Evolutionary conservation across 2,113 vertebrate species (phyloP).

Genomic region (Myrmecophaga tridactyla): DNA sequence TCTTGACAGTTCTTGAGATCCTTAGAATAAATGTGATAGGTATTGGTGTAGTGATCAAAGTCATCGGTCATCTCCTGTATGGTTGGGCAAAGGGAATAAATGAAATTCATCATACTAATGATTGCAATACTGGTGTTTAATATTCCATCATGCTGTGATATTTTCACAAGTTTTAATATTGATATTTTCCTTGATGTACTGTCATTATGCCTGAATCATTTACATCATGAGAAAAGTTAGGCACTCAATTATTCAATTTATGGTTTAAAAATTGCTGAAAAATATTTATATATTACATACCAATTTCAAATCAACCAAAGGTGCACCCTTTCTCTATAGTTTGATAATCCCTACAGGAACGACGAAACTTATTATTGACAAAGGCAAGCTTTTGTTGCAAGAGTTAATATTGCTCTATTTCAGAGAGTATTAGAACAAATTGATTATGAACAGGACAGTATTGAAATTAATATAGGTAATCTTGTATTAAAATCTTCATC

Average conservation of each 20-base stretch:
- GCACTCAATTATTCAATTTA: background rate
- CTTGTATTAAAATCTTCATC: background rate
- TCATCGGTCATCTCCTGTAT: slow-evolving; percentile 10
- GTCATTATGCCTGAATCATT: background rate
- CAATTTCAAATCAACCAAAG: background rate
- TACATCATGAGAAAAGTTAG: background rate
- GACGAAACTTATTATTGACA: background rate
- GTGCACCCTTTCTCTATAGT: background rate
- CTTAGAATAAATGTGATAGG: background rate
- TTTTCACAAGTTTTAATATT: background rate
- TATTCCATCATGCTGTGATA: background rate
- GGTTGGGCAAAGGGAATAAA: background rate
- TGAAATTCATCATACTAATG: background rate
- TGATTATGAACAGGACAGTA: background rate
- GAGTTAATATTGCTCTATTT: background rate
- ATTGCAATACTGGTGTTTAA: background rate
- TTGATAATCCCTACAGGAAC: background rate
- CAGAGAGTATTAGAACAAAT: background rate
- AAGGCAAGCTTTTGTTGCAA: background rate
- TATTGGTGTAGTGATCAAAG: slow-evolving; percentile 3
- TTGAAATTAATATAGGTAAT: background rate
- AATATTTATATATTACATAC: background rate
- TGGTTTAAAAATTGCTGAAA: background rate
- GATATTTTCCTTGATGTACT: background rate
- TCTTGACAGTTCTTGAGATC: background rate